Evolutionary conservation across 1,140 invertebrate species (phyloP).

Genomic region (Trichoplusia ni): DNA sequence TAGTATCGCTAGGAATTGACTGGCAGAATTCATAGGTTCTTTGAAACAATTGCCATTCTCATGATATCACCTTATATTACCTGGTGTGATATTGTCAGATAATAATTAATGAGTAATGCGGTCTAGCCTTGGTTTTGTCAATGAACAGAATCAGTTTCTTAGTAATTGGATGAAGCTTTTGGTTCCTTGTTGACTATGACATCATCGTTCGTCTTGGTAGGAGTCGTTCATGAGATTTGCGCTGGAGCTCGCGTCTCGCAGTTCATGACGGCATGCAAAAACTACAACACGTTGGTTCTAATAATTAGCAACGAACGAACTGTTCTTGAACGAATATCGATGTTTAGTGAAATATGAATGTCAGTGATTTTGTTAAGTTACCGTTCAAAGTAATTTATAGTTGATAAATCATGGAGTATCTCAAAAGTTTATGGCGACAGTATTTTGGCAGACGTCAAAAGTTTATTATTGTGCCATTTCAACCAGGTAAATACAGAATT

Average conservation of each 20-base stretch:
- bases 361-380: slow-evolving; percentile 16
- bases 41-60: background rate
- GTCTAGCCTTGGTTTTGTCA: slow-evolving; percentile 47
- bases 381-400: slow-evolving; percentile 2
- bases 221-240: slow-evolving; percentile 46
- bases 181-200: slow-evolving; percentile 64
- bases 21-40: background rate
- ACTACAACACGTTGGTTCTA: slow-evolving; percentile 62
- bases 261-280: slow-evolving; percentile 63
- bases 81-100: background rate
- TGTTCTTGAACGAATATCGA: slow-evolving; percentile 5
- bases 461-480: slow-evolving; percentile 69
- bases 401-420: slow-evolving; percentile 59
- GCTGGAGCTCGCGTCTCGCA: slow-evolving; percentile 48
- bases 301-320: slow-evolving; percentile 48
- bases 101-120: slow-evolving; percentile 43
- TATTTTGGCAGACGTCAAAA: slow-evolving; percentile 63
- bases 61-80: slow-evolving; percentile 9
- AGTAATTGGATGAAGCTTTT: slow-evolving; percentile 51
- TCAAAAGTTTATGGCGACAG: slow-evolving; percentile 66
- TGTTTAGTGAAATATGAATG: slow-evolving; percentile 13
- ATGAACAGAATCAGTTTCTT: slow-evolving; percentile 52
- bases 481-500: slow-evolving; percentile 76
- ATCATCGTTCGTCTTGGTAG: slow-evolving; percentile 59
- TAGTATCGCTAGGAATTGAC: too few species aligned